phyloP scores from a whole-genome alignment of 1,140 invertebrate genomes.

The Lordiphosa clarofinis region DNA sequence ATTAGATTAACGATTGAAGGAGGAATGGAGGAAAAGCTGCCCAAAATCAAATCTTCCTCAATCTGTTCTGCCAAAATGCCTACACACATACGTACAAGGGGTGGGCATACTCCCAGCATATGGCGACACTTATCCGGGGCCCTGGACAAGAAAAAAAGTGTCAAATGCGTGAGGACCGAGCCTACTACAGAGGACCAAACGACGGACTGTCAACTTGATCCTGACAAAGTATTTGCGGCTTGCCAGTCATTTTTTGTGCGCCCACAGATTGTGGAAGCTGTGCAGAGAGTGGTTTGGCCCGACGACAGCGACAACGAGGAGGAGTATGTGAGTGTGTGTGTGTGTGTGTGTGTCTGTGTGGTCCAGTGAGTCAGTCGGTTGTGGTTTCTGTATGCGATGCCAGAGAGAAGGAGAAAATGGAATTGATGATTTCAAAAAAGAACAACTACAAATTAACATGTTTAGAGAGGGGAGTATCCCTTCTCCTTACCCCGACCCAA shows the following conservation, averaged over 20 bases:
- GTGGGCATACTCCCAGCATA: slow-evolving; percentile 9
- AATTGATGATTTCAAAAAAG: no score
- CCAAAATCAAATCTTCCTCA: slow-evolving; percentile 72
- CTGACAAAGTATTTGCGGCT: slow-evolving; percentile 76
- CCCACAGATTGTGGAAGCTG: slow-evolving; percentile 39
- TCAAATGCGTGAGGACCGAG: slow-evolving; percentile 47
- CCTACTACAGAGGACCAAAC: slow-evolving; percentile 3
- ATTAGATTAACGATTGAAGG: slow-evolving; percentile 72
- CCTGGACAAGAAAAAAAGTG: slow-evolving; percentile 43
- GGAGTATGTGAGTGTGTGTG: background rate
- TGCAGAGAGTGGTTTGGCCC: background rate
- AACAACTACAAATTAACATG: no score
- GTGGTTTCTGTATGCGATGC: no score
- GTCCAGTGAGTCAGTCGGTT: slow-evolving; percentile 13
- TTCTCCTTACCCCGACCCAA: no score
- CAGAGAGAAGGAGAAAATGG: no score
- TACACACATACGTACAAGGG: slow-evolving; percentile 14
- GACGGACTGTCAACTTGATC: slow-evolving; percentile 73
- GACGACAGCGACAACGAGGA: background rate
- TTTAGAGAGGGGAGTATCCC: no score
- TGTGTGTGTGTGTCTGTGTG: background rate
- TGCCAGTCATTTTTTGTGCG: slow-evolving; percentile 71
- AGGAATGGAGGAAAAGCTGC: slow-evolving; percentile 28
- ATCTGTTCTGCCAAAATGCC: slow-evolving; percentile 65
- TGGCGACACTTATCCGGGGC: slow-evolving; percentile 15